phyloP scores from a whole-genome alignment of 92 coral and sea anemone species.

The Phymanthus crucifer region DNA sequence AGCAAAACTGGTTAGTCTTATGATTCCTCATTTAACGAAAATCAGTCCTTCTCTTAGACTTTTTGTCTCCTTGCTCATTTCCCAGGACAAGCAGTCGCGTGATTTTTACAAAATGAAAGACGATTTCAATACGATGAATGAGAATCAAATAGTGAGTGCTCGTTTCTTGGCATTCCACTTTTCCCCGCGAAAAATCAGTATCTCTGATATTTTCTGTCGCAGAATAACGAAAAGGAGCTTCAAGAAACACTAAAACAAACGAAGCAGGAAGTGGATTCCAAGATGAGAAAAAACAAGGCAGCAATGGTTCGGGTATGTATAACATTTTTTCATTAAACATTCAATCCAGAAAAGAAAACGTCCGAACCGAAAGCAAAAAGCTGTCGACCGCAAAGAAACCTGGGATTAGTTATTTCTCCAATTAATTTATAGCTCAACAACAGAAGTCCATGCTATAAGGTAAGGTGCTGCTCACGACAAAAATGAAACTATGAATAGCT shows the following conservation, averaged over 20 bases:
- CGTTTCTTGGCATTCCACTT: too few species aligned
- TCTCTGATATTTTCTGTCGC: neutral
- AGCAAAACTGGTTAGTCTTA: neutral
- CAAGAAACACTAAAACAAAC: neutral
- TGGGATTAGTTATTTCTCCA: too few species aligned
- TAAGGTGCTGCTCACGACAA: too few species aligned
- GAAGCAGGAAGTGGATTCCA: neutral
- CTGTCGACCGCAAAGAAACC: too few species aligned
- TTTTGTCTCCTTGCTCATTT: neutral
- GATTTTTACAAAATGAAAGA: neutral
- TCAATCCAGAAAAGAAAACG: too few species aligned
- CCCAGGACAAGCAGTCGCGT: neutral
- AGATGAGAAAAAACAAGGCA: neutral
- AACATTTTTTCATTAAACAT: too few species aligned
- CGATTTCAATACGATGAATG: neutral
- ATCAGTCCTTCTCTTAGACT: too few species aligned
- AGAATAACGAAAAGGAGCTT: neutral
- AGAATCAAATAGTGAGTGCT: neutral
- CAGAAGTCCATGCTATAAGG: too few species aligned
- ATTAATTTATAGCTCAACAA: too few species aligned
- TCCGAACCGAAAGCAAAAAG: too few species aligned
- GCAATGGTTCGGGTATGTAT: neutral
- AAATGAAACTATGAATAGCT: too few species aligned
- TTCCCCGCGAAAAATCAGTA: neutral
- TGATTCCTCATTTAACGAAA: too few species aligned